phyloP scores from a whole-genome alignment of 2,113 vertebrate genomes.

The Heterotilapia buettikoferi region DNA sequence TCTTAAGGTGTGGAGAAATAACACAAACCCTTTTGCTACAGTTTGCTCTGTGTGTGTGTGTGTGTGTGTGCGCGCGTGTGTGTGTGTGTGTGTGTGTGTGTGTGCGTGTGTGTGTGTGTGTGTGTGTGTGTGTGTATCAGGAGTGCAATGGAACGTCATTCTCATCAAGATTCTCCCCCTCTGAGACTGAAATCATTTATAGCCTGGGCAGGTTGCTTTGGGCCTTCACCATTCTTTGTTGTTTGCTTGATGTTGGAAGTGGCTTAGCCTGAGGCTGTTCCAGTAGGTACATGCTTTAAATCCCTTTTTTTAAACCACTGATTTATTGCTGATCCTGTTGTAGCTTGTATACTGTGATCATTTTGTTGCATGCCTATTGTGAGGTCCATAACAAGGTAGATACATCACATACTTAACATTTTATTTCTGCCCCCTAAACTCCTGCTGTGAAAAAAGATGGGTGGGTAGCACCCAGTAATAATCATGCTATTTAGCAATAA shows the following conservation, averaged over 20 bases:
- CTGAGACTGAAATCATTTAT: conserved; percentile 27
- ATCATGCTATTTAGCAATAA: background rate
- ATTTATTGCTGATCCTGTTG: conserved; percentile 20
- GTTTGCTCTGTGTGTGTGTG: background rate
- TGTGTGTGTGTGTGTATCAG: background rate
- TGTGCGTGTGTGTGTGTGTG: background rate
- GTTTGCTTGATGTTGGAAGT: conserved; percentile 33
- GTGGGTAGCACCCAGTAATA: background rate
- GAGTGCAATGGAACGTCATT: background rate
- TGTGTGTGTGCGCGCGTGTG: background rate
- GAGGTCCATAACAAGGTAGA: background rate
- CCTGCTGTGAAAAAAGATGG: background rate
- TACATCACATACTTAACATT: background rate
- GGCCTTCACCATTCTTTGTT: conserved; percentile 8
- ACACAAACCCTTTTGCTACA: background rate
- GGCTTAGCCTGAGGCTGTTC: conserved; percentile 22
- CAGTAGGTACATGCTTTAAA: conserved; percentile 1
- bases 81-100: background rate
- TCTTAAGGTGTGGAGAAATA: background rate
- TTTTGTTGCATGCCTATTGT: background rate
- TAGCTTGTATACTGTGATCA: conserved; percentile 1
- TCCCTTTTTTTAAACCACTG: background rate
- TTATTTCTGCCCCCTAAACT: background rate
- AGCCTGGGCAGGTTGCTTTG: background rate
- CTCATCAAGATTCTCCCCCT: conserved; percentile 14